These are phyloP conservation scores for Neodiprion fabricii DNA, from an alignment of 1,140 invertebrate species.

Conservation along the genomic window DNA sequence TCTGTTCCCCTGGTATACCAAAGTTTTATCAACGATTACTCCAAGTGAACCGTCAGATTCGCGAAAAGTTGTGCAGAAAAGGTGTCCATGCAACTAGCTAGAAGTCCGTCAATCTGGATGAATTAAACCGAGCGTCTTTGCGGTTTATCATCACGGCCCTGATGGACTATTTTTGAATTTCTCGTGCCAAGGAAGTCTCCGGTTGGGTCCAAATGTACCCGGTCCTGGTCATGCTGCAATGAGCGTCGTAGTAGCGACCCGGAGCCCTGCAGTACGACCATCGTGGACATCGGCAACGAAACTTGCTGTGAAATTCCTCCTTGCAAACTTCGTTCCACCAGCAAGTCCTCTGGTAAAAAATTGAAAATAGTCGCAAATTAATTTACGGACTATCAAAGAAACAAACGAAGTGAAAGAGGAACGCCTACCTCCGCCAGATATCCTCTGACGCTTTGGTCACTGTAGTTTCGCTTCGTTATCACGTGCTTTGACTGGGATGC, in stretches of 20 bases:
- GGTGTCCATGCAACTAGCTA: neutral
- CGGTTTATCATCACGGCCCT: neutral
- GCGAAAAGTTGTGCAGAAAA: no score
- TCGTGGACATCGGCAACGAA: conserved; percentile 84
- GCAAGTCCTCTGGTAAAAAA: conserved; percentile 76
- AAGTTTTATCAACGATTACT: no score
- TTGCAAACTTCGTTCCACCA: conserved; percentile 95
- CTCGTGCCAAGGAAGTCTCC: conserved; percentile 60
- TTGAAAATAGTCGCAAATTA: conserved; percentile 18
- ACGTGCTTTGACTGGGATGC: conserved; percentile 44
- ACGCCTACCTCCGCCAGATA: conserved; percentile 78
- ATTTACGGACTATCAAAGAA: neutral
- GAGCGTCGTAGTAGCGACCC: conserved; percentile 88
- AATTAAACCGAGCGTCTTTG: neutral
- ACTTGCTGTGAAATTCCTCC: conserved; percentile 86
- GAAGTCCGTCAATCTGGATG: neutral
- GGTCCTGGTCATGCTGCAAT: conserved; percentile 87
- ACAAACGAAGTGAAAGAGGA: neutral
- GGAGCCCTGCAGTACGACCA: conserved; percentile 88
- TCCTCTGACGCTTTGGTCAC: conserved; percentile 78
- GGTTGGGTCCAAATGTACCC: conserved; percentile 89
- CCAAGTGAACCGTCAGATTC: no score
- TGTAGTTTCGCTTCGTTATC: conserved; percentile 72
- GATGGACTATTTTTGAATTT: conserved; percentile 44
- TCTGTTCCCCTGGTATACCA: no score